These are phyloP conservation scores for Orius insidiosus DNA, from an alignment of 1,140 invertebrate species.

Conservation along the genomic window DNA sequence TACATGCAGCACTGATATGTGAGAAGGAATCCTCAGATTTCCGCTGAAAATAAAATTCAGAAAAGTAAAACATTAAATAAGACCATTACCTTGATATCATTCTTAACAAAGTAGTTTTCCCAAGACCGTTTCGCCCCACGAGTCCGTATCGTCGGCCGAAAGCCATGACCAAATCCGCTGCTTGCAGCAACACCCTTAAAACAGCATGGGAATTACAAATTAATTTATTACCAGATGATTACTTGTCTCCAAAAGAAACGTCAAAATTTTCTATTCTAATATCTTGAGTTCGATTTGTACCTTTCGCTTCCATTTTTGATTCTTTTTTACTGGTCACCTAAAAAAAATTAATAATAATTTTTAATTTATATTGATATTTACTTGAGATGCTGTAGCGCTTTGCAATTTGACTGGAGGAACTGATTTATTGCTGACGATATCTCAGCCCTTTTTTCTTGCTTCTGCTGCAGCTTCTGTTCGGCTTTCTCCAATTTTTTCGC, in stretches of 20 bases:
- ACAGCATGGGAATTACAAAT: too few species aligned
- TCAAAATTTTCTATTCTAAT: slow-evolving; percentile 98
- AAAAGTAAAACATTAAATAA: too few species aligned
- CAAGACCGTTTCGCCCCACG: slow-evolving; percentile 89
- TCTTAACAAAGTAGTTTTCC: slow-evolving; percentile 87
- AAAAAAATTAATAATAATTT: background rate
- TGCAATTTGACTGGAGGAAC: slow-evolving; percentile 32
- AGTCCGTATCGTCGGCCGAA: slow-evolving; percentile 84
- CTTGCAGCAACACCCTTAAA: slow-evolving; percentile 66
- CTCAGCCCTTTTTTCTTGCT: slow-evolving; percentile 57
- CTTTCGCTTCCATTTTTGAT: slow-evolving; percentile 74
- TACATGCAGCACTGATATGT: slow-evolving; percentile 87
- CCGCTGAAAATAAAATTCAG: too few species aligned
- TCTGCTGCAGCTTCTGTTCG: slow-evolving; percentile 84
- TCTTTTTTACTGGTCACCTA: slow-evolving; percentile 80
- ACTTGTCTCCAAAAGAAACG: slow-evolving; percentile 90
- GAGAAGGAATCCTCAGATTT: slow-evolving; percentile 81
- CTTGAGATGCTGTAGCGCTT: slow-evolving; percentile 75
- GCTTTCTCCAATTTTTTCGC: slow-evolving; percentile 92
- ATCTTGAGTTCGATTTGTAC: slow-evolving; percentile 73
- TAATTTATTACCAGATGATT: slow-evolving; percentile 16
- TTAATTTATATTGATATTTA: background rate
- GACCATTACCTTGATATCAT: too few species aligned
- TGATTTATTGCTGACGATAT: slow-evolving; percentile 19
- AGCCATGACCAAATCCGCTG: slow-evolving; percentile 74